phyloP scores from a whole-genome alignment of 2,797 vertebrate genomes.

The Argyrosomus regius region DNA sequence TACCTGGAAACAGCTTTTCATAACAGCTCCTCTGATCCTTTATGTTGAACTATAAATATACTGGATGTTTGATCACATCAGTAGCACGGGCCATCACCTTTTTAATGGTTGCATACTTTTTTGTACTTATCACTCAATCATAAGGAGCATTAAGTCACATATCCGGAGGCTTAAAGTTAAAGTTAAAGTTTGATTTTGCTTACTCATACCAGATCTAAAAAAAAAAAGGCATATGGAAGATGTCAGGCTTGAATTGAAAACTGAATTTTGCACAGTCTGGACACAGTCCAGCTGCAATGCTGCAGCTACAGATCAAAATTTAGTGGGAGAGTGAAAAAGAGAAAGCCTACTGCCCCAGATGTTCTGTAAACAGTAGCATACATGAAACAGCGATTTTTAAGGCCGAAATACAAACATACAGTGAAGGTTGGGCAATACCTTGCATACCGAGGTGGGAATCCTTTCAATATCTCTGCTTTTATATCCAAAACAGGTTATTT shows the following conservation, averaged over 20 bases:
- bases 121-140: background rate
- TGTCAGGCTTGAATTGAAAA: slow-evolving; percentile 13
- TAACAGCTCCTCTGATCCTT: background rate
- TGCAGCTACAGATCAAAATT: background rate
- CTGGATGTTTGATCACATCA: background rate
- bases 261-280: background rate
- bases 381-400: background rate
- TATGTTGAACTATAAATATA: slow-evolving; percentile 6
- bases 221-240: background rate
- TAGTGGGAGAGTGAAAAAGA: background rate
- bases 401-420: background rate
- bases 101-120: background rate
- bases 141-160: background rate
- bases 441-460: background rate
- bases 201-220: background rate
- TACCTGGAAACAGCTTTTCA: background rate
- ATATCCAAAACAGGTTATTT: background rate
- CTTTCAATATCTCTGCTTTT: background rate
- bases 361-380: slow-evolving; percentile 14
- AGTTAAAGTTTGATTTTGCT: background rate
- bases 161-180: background rate
- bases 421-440: background rate
- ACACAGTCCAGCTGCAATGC: background rate
- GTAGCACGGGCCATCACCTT: background rate
- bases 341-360: slow-evolving; percentile 1